These are phyloP conservation scores for Sapayoa aenigma DNA, from an alignment of 2,113 vertebrate species.

Conservation along the genomic window DNA sequence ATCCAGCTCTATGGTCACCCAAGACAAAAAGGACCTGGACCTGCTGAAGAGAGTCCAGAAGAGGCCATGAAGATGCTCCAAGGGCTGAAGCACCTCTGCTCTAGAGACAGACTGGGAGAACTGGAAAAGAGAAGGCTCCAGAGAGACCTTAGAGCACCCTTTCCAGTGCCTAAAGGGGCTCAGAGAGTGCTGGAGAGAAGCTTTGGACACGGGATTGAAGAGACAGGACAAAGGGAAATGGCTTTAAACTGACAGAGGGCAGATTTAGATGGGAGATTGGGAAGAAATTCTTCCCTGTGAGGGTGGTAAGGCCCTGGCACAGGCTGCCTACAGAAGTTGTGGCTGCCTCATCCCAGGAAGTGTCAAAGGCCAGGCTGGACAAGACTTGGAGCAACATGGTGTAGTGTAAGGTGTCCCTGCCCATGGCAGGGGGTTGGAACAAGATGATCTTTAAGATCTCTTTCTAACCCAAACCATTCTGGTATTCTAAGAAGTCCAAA, in stretches of 20 bases:
- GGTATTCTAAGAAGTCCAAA: not conserved
- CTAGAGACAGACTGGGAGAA: not conserved
- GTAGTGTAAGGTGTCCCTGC: not conserved
- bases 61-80: not conserved
- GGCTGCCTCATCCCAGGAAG: not conserved
- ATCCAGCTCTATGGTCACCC: not conserved
- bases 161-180: not conserved
- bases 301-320: not conserved
- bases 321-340: not conserved
- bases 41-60: not conserved
- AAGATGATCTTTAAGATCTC: not conserved
- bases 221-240: not conserved
- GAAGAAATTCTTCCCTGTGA: not conserved
- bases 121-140: not conserved
- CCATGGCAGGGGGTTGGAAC: not conserved
- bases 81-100: not conserved
- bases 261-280: not conserved
- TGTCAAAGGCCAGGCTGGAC: accelerated
- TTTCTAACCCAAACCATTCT: not conserved
- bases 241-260: not conserved
- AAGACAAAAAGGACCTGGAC: not conserved
- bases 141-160: not conserved
- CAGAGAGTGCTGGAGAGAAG: not conserved
- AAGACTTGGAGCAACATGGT: not conserved
- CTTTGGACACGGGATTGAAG: not conserved